These are phyloP conservation scores for Hetaerina titia DNA, from an alignment of 2,888 invertebrate species.

Conservation along the genomic window DNA sequence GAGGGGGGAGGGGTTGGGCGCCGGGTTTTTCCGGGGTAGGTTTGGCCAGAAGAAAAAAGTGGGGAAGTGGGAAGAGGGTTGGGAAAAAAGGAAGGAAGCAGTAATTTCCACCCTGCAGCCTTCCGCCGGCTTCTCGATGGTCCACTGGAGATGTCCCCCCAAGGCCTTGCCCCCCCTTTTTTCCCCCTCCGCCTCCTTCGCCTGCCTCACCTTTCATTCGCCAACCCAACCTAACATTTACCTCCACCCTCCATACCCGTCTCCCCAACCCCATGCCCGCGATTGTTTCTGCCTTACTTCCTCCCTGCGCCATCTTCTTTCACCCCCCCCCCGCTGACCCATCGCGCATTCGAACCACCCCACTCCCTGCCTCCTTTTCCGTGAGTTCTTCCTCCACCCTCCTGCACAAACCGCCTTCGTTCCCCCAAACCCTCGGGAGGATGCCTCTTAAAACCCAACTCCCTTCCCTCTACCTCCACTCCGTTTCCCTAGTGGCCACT, in stretches of 20 bases:
- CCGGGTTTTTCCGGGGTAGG: not conserved
- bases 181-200: not conserved
- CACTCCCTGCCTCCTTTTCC: not conserved
- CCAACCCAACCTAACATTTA: not conserved
- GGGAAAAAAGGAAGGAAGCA: constrained; percentile 11
- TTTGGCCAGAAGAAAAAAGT: not conserved
- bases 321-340: not conserved
- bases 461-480: not conserved
- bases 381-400: not conserved
- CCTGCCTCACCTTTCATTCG: not conserved
- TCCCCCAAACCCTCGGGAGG: not conserved
- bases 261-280: not conserved
- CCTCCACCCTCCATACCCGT: not conserved
- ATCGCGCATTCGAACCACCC: not conserved
- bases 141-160: constrained; percentile 35
- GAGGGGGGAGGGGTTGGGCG: not conserved
- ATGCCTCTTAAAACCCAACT: constrained; percentile 31
- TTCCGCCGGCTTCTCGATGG: not conserved
- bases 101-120: constrained; percentile 1
- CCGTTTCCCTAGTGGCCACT: constrained; percentile 59
- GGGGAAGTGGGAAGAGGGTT: not conserved
- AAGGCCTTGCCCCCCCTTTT: not conserved
- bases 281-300: constrained; percentile 26
- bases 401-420: not conserved
- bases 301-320: not conserved